Evolutionary conservation across 2,888 invertebrate genomes (phyloP), one percentile per base, ranked within the genome.

Genomic region (Ligdia adustata): DNA sequence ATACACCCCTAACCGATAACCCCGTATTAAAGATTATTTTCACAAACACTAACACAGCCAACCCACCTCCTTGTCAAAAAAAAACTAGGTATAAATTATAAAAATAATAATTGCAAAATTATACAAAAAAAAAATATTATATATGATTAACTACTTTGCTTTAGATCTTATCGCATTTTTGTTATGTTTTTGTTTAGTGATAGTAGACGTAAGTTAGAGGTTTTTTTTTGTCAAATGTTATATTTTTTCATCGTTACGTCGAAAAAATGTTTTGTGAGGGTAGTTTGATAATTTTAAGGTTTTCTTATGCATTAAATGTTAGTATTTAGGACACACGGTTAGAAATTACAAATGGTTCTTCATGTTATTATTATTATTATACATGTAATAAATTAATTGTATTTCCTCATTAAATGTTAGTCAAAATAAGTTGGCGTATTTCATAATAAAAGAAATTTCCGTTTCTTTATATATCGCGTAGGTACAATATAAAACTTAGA

Each of bases 131-230:
- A 46, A 29, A 55, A 43, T 43, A 52, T n/a, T n/a, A n/a, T n/a
- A n/a, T n/a, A n/a, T n/a, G n/a, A n/a, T n/a, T n/a, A n/a, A n/a
- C n/a, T n/a, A n/a, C n/a, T n/a, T 53, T 20, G 57, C 55, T 55
- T 59, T 59, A 56, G 55, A 42, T 49, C 11, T 44, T 51, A 49
- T 41, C 34, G 35, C 48, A 42, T 51, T 56, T 60, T 61, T 63
- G 62, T 64, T 63, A 64, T 40, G 60, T 64, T 59, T 56, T 52
- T 57, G 4, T n/a, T 60, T 57, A 63, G 59, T 62, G 59, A 64
- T 61, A 59, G 18, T 64, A 64, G 57, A 24, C 11, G 6, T 54
- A 62, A 62, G 59, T 26, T 28, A 37, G 50, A 49, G 49, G 52
- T 57, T 54, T 52, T 24, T 52, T 58, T 54, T 55, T n/a, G n/a